Conservation (phyloP, 2,888 invertebrate genomes). For the Euplagia quadripunctaria region DNA sequence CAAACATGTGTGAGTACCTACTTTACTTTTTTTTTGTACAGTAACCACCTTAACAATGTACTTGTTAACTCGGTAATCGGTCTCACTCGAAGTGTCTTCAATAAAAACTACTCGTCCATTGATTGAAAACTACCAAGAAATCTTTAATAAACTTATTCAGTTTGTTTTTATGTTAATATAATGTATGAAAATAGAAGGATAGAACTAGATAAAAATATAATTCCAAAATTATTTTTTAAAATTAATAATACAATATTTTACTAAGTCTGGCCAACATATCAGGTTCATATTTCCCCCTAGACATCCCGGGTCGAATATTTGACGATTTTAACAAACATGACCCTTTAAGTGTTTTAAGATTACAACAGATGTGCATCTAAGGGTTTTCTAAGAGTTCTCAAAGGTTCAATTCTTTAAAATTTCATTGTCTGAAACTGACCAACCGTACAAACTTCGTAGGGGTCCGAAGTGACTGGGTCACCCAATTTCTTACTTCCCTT, state of each 20-base stretch:
- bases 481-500: slow-evolving; percentile 81
- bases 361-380: slow-evolving; percentile 72
- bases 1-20: slow-evolving; percentile 41
- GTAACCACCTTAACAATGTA: slow-evolving; percentile 38
- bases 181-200: neutral
- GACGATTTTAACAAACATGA: slow-evolving; percentile 50
- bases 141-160: slow-evolving; percentile 18
- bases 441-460: slow-evolving; percentile 76
- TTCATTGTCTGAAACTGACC: slow-evolving; percentile 85
- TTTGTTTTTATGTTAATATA: neutral
- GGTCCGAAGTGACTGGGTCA: slow-evolving; percentile 80
- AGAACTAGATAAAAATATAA: neutral
- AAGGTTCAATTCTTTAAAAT: slow-evolving; percentile 71
- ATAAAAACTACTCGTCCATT: slow-evolving; percentile 35
- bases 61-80: slow-evolving; percentile 49
- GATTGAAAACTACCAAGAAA: slow-evolving; percentile 13
- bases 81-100: slow-evolving; percentile 28
- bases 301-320: slow-evolving; percentile 55
- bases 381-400: slow-evolving; percentile 65
- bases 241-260: neutral
- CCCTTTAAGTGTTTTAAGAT: slow-evolving; percentile 44
- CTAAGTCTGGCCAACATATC: neutral
- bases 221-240: neutral
- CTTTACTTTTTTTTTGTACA: slow-evolving; percentile 40
- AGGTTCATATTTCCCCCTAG: slow-evolving; percentile 5